Evolutionary conservation across 2,888 invertebrate genomes (phyloP).

Genomic region (Octodonta nipae): DNA sequence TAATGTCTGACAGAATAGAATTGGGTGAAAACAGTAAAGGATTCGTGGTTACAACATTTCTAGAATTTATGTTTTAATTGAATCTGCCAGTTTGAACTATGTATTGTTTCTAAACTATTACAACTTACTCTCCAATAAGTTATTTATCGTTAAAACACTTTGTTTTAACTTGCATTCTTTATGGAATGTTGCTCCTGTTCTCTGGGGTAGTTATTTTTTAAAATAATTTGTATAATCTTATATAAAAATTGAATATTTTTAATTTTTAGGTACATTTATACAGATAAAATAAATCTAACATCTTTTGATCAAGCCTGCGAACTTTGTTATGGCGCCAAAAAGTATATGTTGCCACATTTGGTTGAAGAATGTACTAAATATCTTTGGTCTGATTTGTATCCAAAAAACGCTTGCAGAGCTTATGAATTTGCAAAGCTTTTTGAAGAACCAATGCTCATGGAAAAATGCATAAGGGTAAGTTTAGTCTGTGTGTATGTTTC

Average conservation of each 20-base stretch:
- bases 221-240: slow-evolving; percentile 2
- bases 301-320: slow-evolving; percentile 80
- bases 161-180: no score
- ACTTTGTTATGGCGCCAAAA: slow-evolving; percentile 75
- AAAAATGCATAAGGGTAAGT: slow-evolving; percentile 61
- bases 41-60: no score
- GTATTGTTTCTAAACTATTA: no score
- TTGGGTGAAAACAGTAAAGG: no score
- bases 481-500: no score
- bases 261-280: slow-evolving; percentile 58
- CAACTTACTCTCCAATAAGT: no score
- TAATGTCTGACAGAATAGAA: no score
- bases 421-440: slow-evolving; percentile 78
- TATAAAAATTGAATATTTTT: slow-evolving; percentile 4
- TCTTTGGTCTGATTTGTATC: slow-evolving; percentile 67
- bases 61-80: no score
- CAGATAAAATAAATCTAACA: slow-evolving; percentile 63
- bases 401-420: slow-evolving; percentile 70
- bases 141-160: slow-evolving; percentile 3
- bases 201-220: no score
- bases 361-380: slow-evolving; percentile 73
- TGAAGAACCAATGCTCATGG: slow-evolving; percentile 68
- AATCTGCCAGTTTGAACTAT: no score
- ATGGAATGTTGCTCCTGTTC: no score
- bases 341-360: slow-evolving; percentile 72